Conservation (phyloP, 2,113 vertebrate genomes). For the Actenoides lindsayi region DNA sequence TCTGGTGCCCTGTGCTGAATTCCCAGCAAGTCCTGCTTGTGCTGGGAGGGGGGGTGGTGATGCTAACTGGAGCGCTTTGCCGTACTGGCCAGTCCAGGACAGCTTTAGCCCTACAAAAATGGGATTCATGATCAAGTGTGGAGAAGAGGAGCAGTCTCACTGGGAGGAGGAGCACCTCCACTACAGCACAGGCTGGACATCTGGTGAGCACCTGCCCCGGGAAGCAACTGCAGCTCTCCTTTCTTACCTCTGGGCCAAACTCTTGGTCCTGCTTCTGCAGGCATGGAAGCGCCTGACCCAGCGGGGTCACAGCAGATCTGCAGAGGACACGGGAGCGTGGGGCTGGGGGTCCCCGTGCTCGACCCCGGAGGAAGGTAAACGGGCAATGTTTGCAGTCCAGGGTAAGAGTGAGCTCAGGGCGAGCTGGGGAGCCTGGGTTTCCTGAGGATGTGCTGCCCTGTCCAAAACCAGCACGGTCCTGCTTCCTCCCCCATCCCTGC, state of each 20-base stretch:
- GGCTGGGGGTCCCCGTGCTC: not conserved
- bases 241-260: not conserved
- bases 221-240: not conserved
- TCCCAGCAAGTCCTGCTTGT: not conserved
- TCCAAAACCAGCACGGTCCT: not conserved
- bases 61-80: not conserved
- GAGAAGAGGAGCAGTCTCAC: not conserved
- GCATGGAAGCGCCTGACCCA: not conserved
- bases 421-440: not conserved
- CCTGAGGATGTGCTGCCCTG: not conserved
- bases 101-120: not conserved
- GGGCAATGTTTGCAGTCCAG: not conserved
- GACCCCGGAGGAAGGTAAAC: accelerated
- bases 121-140: not conserved
- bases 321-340: not conserved
- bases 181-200: not conserved
- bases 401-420: not conserved
- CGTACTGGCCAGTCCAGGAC: not conserved
- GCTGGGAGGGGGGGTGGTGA: not conserved
- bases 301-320: not conserved
- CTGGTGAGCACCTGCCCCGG: not conserved
- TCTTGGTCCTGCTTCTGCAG: not conserved
- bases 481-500: not conserved
- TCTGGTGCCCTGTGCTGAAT: not conserved
- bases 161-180: not conserved